Percentiles rank a stretch among this genome's conserved stretches.
Conservation (phyloP, 2,888 invertebrate genomes). For the Drosophila emarginata region DNA sequence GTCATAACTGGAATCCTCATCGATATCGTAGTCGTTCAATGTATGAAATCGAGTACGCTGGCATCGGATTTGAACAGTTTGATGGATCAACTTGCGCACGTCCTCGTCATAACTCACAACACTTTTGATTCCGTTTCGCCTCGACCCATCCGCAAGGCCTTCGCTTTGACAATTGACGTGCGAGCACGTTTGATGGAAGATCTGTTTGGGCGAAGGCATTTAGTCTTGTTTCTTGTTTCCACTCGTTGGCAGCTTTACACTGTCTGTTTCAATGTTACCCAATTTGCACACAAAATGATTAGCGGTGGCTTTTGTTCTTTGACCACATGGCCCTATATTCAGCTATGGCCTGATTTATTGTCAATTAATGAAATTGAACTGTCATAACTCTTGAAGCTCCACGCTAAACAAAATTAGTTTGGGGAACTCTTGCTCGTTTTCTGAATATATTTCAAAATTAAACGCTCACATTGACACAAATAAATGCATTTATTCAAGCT, state of each 20-base stretch:
- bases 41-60: slow-evolving; percentile 59
- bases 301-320: slow-evolving; percentile 74
- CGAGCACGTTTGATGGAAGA: slow-evolving; percentile 74
- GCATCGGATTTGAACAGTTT: slow-evolving; percentile 74
- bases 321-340: slow-evolving; percentile 31
- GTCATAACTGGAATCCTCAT: slow-evolving; percentile 59
- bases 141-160: slow-evolving; percentile 35
- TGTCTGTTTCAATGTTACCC: slow-evolving; percentile 77
- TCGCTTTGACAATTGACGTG: slow-evolving; percentile 74
- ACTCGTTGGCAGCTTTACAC: slow-evolving; percentile 66
- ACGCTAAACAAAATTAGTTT: slow-evolving; percentile 11
- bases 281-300: slow-evolving; percentile 75
- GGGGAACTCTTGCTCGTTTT: background rate
- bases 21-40: slow-evolving; percentile 32
- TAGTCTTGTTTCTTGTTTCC: slow-evolving; percentile 70
- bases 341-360: slow-evolving; percentile 69
- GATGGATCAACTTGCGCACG: slow-evolving; percentile 76
- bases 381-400: slow-evolving; percentile 66
- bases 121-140: slow-evolving; percentile 46
- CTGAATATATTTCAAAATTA: slow-evolving; percentile 11
- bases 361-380: slow-evolving; percentile 79
- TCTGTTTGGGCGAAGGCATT: slow-evolving; percentile 69
- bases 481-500: slow-evolving; percentile 60
- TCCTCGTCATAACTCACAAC: slow-evolving; percentile 75
- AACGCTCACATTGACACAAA: slow-evolving; percentile 49